phyloP scores from a whole-genome alignment of 2,797 vertebrate genomes.

The Sparidentex hasta region DNA sequence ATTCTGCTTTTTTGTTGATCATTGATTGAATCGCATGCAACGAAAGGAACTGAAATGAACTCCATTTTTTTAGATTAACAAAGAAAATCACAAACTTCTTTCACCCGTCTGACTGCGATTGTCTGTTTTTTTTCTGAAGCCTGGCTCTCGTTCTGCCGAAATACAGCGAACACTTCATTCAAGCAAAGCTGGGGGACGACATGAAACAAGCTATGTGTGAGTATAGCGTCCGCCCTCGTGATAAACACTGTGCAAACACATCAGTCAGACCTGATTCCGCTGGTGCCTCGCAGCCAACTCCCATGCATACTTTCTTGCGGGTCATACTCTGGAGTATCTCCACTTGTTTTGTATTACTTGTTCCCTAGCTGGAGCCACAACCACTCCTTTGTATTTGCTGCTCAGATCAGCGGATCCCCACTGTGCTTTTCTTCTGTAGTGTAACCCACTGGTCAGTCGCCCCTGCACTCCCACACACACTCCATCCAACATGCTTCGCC shows the following conservation, averaged over 20 bases:
- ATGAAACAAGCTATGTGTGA: conserved; percentile 95
- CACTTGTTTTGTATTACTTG: conserved; percentile 40
- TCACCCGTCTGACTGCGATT: conserved; percentile 40
- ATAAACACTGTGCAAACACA: conserved; percentile 24
- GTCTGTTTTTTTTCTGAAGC: conserved; percentile 83
- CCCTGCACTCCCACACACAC: conserved; percentile 63
- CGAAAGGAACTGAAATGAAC: background rate
- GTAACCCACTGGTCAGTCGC: conserved; percentile 74
- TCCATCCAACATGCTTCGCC: conserved; percentile 61
- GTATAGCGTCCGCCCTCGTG: conserved; percentile 72
- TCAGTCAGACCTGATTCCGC: background rate
- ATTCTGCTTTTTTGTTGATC: background rate
- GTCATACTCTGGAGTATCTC: conserved; percentile 21
- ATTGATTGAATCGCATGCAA: background rate
- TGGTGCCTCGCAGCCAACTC: conserved; percentile 22
- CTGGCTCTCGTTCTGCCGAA: conserved; percentile 96
- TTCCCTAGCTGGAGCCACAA: conserved; percentile 50
- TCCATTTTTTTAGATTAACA: background rate
- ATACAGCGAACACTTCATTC: conserved; percentile 98
- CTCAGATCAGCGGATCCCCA: conserved; percentile 60
- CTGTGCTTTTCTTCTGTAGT: conserved; percentile 71
- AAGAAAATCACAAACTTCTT: too few species aligned
- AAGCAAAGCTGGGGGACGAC: conserved; percentile 93
- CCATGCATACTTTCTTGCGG: conserved; percentile 32
- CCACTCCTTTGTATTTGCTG: conserved; percentile 68